phyloP scores from a whole-genome alignment of 2,888 invertebrate genomes.

The Muschampia plurimacula region DNA sequence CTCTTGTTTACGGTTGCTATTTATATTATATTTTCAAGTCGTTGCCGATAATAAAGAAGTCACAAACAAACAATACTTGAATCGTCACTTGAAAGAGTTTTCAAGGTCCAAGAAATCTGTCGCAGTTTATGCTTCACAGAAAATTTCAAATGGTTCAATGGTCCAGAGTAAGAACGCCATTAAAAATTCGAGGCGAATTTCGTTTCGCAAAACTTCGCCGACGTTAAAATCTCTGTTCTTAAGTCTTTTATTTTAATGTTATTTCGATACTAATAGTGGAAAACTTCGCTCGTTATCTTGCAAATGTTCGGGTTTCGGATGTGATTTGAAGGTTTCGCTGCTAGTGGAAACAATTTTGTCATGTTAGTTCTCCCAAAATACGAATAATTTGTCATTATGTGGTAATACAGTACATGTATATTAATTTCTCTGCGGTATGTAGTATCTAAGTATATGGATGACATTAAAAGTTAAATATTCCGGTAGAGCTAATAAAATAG shows the following conservation, averaged over 20 bases:
- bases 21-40: no score
- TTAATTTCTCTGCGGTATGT: no score
- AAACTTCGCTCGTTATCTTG: constrained; percentile 33
- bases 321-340: neutral
- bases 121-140: neutral
- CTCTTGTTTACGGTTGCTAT: no score
- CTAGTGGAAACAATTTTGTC: neutral
- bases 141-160: constrained; percentile 20
- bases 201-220: neutral
- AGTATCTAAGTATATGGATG: no score
- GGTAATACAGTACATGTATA: no score
- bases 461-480: no score
- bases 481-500: no score
- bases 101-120: neutral
- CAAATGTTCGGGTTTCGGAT: constrained; percentile 21
- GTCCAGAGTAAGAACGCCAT: constrained; percentile 17
- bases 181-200: constrained; percentile 11
- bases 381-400: neutral
- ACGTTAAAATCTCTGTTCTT: constrained; percentile 33
- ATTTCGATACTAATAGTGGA: constrained; percentile 30
- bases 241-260: constrained; percentile 35
- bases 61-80: constrained; percentile 24
- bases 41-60: neutral
- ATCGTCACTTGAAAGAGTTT: neutral
- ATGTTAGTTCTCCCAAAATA: neutral